Percentiles rank a stretch among this genome's conserved stretches.
Evolutionary conservation across 2,797 vertebrate species (phyloP).

Genomic region (Distichodus sexfasciatus): DNA sequence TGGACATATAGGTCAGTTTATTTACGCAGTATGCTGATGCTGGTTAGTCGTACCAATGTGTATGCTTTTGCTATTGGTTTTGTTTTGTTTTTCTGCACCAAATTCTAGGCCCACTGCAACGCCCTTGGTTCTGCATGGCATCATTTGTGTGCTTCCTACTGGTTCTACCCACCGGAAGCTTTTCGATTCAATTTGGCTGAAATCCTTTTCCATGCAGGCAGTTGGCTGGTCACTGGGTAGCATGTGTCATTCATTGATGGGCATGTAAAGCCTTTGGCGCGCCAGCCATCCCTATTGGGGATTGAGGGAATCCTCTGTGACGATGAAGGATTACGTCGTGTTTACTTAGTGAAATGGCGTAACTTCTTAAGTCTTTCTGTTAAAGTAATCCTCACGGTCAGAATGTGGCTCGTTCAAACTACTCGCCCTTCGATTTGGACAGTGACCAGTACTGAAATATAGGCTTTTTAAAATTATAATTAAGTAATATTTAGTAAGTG

Average conservation of each 20-base stretch:
- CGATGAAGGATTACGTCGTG: conserved; percentile 58
- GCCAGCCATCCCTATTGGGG: conserved; percentile 8
- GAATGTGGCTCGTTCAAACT: background rate
- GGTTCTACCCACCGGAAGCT: background rate
- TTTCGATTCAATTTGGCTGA: background rate
- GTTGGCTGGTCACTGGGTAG: background rate
- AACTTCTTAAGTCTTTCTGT: conserved; percentile 59
- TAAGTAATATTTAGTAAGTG: too few species aligned
- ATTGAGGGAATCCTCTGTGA: conserved; percentile 43
- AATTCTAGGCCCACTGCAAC: too few species aligned
- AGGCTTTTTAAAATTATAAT: background rate
- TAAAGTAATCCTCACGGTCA: conserved; percentile 59
- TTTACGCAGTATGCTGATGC: too few species aligned
- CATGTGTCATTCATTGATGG: background rate
- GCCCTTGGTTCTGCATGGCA: too few species aligned
- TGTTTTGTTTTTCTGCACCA: too few species aligned
- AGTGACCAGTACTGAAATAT: background rate
- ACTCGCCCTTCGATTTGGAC: background rate
- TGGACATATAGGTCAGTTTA: too few species aligned
- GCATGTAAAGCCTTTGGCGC: conserved; percentile 3
- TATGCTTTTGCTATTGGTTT: too few species aligned
- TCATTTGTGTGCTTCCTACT: background rate
- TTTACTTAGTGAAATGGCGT: conserved; percentile 54
- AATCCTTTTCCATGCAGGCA: background rate
- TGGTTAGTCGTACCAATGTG: too few species aligned